Evolutionary conservation across 2,797 vertebrate genomes (phyloP).

Genomic region (Rhodeus uyekii): DNA sequence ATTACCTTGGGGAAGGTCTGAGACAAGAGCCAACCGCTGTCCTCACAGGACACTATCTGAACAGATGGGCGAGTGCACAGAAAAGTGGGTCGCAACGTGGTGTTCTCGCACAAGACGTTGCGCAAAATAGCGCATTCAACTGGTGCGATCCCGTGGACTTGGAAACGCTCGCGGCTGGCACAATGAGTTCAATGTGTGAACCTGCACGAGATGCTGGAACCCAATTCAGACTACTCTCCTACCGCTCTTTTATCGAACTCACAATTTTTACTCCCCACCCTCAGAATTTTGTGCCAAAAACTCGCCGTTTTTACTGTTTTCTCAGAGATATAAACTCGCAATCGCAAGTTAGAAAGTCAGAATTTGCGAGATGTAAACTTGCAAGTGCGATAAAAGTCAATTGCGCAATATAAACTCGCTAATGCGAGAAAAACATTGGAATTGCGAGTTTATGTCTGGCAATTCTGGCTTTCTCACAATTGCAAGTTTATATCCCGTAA

Average conservation of each 20-base stretch:
- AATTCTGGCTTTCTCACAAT: no score
- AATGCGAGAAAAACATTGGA: no score
- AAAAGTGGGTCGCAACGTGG: constrained; percentile 59
- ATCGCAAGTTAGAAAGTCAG: no score
- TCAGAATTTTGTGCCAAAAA: no score
- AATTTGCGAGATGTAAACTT: no score
- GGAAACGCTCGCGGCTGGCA: constrained; percentile 73
- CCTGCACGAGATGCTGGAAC: constrained; percentile 64
- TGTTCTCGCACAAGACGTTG: constrained; percentile 1
- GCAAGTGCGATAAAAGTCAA: no score
- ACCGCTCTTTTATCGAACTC: background rate
- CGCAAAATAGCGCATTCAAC: background rate
- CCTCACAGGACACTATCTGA: constrained; percentile 82
- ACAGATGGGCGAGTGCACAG: constrained; percentile 84
- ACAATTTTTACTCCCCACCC: no score
- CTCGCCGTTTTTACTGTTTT: no score
- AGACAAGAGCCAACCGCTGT: constrained; percentile 79
- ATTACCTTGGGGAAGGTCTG: constrained; percentile 80
- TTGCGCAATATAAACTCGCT: no score
- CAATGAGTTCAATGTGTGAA: constrained; percentile 71
- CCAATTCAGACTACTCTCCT: constrained; percentile 71
- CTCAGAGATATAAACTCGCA: no score
- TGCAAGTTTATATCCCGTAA: no score
- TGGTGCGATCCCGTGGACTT: constrained; percentile 57
- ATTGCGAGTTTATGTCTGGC: no score